Evolutionary conservation across 2,888 invertebrate genomes (phyloP).

Genomic region (Plagodis dolabraria): DNA sequence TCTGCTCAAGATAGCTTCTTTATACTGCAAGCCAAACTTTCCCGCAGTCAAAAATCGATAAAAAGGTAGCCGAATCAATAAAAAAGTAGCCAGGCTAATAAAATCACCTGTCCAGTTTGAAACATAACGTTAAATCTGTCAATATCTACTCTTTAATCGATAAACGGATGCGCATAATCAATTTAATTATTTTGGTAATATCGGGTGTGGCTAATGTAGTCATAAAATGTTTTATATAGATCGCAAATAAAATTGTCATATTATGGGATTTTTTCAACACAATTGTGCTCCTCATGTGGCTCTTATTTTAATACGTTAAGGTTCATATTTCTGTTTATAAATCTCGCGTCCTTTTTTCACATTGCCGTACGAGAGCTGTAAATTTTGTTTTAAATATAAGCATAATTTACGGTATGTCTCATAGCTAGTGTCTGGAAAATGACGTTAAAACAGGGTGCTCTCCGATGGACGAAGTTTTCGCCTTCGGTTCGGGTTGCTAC

Average conservation of each 20-base stretch:
- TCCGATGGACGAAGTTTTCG: too few species aligned
- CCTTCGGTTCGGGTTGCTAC: too few species aligned
- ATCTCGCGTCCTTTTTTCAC: too few species aligned
- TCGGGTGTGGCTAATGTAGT: conserved; percentile 8
- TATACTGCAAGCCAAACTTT: neutral
- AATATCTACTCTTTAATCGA: conserved; percentile 11
- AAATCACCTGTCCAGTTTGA: conserved; percentile 7
- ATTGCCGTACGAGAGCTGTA: too few species aligned
- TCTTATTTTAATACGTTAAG: too few species aligned
- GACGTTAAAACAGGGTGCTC: too few species aligned
- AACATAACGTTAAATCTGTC: conserved; percentile 7
- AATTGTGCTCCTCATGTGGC: too few species aligned
- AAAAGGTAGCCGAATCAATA: conserved; percentile 8
- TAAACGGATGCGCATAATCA: conserved; percentile 13
- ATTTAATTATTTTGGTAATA: neutral
- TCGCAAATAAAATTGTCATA: neutral
- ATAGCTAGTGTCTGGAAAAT: too few species aligned
- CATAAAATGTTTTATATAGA: conserved; percentile 9
- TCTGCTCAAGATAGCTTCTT: neutral
- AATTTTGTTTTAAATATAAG: too few species aligned
- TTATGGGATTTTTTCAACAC: too few species aligned
- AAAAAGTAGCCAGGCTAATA: conserved; percentile 7
- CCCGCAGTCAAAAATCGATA: conserved; percentile 9
- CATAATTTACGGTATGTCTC: too few species aligned
- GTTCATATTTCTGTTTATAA: too few species aligned